phyloP scores from a whole-genome alignment of 2,888 invertebrate genomes.

The Hypolimnas misippus region DNA sequence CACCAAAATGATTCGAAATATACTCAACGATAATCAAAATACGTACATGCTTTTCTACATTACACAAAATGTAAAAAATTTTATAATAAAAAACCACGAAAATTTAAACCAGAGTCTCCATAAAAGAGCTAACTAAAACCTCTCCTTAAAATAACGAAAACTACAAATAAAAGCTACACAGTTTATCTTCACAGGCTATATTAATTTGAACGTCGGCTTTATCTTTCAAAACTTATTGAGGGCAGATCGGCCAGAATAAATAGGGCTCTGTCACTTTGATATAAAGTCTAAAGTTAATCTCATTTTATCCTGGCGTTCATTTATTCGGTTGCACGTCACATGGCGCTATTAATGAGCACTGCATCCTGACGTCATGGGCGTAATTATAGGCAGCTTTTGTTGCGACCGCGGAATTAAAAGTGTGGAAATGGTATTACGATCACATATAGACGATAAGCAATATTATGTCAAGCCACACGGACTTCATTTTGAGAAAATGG shows the following conservation, averaged over 20 bases:
- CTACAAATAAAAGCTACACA: slow-evolving; percentile 26
- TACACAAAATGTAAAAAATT: too few species aligned
- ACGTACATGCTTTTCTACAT: too few species aligned
- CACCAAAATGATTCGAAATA: too few species aligned
- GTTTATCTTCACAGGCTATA: slow-evolving; percentile 30
- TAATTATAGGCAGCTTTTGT: slow-evolving; percentile 31
- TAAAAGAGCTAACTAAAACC: background rate
- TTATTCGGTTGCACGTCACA: slow-evolving; percentile 38
- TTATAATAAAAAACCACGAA: too few species aligned
- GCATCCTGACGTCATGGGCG: slow-evolving; percentile 33
- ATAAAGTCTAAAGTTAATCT: slow-evolving; percentile 30
- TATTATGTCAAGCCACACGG: too few species aligned
- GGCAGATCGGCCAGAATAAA: slow-evolving; percentile 26
- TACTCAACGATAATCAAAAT: too few species aligned
- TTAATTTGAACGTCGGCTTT: slow-evolving; percentile 32
- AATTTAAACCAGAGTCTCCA: background rate
- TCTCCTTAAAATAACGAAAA: slow-evolving; percentile 15
- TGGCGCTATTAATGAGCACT: slow-evolving; percentile 33
- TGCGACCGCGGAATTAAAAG: slow-evolving; percentile 4
- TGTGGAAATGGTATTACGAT: slow-evolving; percentile 5
- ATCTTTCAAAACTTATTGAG: slow-evolving; percentile 36
- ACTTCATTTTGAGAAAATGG: too few species aligned
- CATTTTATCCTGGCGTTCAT: slow-evolving; percentile 27
- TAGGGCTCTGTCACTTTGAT: slow-evolving; percentile 24
- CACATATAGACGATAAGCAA: too few species aligned